These are phyloP conservation scores for Lepidurus arcticus DNA, from an alignment of 1,140 invertebrate species.

Conservation along the genomic window DNA sequence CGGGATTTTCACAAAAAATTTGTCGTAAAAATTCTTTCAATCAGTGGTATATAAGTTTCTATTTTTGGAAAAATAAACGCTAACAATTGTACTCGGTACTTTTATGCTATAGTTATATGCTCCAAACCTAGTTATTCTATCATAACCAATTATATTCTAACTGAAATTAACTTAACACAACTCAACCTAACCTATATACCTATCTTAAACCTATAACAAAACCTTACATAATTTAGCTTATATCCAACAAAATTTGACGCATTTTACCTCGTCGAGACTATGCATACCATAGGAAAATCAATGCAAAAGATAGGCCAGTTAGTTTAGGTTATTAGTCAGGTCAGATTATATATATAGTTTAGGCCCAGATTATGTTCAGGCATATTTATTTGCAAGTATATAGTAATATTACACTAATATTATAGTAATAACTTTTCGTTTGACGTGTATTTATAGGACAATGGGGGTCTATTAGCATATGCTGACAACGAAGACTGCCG, in stretches of 20 bases:
- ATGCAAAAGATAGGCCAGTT: conserved; percentile 5
- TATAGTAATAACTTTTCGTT: too few species aligned
- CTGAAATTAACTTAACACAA: neutral
- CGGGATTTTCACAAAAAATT: neutral
- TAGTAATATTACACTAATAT: too few species aligned
- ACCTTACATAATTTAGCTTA: conserved; percentile 3
- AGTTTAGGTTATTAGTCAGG: neutral
- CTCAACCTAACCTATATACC: conserved; percentile 1
- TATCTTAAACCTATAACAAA: conserved; percentile 7
- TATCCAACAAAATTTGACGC: neutral
- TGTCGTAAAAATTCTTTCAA: neutral
- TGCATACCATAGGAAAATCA: neutral
- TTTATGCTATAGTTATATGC: neutral
- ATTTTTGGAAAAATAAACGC: neutral
- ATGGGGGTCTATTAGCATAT: too few species aligned
- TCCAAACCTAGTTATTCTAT: neutral
- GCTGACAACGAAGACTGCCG: too few species aligned
- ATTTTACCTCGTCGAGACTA: neutral
- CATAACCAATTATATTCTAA: neutral
- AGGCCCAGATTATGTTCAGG: neutral
- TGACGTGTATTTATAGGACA: too few species aligned
- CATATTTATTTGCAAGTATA: neutral
- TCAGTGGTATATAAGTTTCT: neutral
- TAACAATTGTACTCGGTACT: conserved; percentile 2
- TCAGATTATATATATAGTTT: neutral